Percentiles rank a stretch among this genome's conserved stretches.
These are phyloP conservation scores for Tetragonula carbonaria DNA, from an alignment of 2,888 invertebrate species.

Conservation along the genomic window DNA sequence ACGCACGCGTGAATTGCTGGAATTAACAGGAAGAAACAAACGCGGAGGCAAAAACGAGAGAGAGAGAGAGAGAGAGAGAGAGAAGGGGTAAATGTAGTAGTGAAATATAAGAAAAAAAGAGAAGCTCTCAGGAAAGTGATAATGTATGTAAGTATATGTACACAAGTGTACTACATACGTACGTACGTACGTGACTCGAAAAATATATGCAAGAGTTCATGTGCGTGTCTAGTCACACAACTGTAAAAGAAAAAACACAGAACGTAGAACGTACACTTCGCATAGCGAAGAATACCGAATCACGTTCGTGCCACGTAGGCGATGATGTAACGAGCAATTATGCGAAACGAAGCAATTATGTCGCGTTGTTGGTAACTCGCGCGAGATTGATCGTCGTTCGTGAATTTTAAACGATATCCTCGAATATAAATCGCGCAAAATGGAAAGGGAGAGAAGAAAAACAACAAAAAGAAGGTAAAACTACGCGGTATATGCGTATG, in stretches of 20 bases:
- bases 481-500: too few species aligned
- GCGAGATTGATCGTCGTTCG: slow-evolving; percentile 4
- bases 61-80: background rate
- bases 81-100: background rate
- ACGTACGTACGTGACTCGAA: background rate
- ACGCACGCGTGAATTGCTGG: too few species aligned
- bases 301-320: slow-evolving; percentile 43
- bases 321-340: slow-evolving; percentile 43
- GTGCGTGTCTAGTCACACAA: background rate
- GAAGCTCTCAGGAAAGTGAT: background rate
- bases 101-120: background rate
- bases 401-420: slow-evolving; percentile 14
- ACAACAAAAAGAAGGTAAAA: background rate
- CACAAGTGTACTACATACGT: background rate
- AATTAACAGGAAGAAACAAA: background rate
- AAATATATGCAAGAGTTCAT: background rate
- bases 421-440: background rate
- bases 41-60: background rate
- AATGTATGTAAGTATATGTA: background rate
- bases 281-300: background rate
- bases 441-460: background rate
- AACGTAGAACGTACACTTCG: background rate
- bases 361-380: slow-evolving; percentile 20
- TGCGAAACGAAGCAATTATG: slow-evolving; percentile 50
- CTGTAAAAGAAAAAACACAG: background rate